phyloP scores from a whole-genome alignment of 2,888 invertebrate genomes.

The Tiliacea aurago region DNA sequence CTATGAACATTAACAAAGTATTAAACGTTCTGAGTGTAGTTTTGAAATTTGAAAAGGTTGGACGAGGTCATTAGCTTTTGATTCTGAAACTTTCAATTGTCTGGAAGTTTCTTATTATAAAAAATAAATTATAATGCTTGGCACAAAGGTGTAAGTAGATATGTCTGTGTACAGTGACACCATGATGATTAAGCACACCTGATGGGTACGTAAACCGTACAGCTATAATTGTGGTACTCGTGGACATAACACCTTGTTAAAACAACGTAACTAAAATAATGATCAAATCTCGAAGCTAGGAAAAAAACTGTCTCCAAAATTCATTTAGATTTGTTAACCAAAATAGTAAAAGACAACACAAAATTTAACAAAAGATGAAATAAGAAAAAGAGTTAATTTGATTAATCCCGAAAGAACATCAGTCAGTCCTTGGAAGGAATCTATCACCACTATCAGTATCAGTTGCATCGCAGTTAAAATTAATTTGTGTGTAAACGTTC shows the following conservation, averaged over 20 bases:
- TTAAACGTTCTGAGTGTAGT: conserved; percentile 52
- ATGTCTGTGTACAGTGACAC: not conserved
- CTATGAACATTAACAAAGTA: conserved; percentile 56
- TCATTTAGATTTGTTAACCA: not conserved
- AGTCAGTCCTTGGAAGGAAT: conserved; percentile 8
- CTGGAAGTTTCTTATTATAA: conserved; percentile 22
- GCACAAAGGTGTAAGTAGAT: not conserved
- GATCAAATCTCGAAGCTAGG: not conserved
- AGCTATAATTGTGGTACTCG: not conserved
- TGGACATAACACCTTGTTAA: not conserved
- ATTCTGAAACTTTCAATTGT: conserved; percentile 24
- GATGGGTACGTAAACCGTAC: not conserved
- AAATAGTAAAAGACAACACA: not conserved
- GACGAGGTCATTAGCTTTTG: conserved; percentile 34
- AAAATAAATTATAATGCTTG: not conserved
- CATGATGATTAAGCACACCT: too few species aligned
- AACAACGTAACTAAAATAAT: not conserved
- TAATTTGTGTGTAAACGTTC: conserved; percentile 61
- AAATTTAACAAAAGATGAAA: not conserved
- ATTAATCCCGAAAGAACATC: not conserved
- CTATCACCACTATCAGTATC: conserved; percentile 45
- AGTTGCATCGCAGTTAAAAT: conserved; percentile 54
- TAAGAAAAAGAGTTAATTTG: not conserved
- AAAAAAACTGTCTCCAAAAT: not conserved
- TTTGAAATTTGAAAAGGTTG: conserved; percentile 45